A percentile compares a stretch with the other conserved stretches of the same genome.
Conservation (phyloP, 2,797 vertebrate genomes). For the Peromyscus melanophrys region DNA sequence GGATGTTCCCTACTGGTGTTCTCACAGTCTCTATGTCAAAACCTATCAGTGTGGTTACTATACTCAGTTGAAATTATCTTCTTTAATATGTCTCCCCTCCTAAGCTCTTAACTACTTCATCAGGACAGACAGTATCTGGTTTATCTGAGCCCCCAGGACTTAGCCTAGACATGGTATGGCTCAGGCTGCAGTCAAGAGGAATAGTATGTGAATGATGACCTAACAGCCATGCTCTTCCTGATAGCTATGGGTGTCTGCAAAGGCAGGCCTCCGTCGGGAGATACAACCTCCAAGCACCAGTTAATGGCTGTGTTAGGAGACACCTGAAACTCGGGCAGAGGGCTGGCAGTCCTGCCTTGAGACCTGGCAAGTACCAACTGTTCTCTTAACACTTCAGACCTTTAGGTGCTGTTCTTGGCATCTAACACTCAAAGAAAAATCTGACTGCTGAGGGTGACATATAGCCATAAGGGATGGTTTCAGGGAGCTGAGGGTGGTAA, state of each 20-base stretch:
- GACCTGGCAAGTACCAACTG: not conserved
- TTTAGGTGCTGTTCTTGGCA: slow-evolving; percentile 27
- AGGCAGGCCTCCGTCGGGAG: not conserved
- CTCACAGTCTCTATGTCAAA: not conserved
- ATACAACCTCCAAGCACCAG: not conserved
- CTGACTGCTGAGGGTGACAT: slow-evolving; percentile 33
- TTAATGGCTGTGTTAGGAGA: not conserved
- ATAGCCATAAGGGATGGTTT: not conserved
- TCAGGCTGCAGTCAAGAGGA: slow-evolving; percentile 11
- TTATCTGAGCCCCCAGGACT: not conserved
- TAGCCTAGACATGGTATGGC: not conserved
- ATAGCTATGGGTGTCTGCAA: not conserved
- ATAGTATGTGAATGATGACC: slow-evolving; percentile 20
- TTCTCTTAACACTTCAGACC: not conserved
- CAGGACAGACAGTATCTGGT: not conserved
- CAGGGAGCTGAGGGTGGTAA: slow-evolving; percentile 3
- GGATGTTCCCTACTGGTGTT: not conserved
- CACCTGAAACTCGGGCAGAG: not conserved
- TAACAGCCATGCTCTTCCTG: not conserved
- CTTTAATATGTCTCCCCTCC: not conserved
- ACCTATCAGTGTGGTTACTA: slow-evolving; percentile 5
- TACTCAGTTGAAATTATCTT: slow-evolving; percentile 41
- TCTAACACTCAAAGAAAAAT: slow-evolving; percentile 32
- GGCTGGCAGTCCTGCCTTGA: not conserved
- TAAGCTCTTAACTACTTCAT: slow-evolving; percentile 30